Evolutionary conservation across 2,113 vertebrate species (phyloP).

Genomic region (Carollia perspicillata): DNA sequence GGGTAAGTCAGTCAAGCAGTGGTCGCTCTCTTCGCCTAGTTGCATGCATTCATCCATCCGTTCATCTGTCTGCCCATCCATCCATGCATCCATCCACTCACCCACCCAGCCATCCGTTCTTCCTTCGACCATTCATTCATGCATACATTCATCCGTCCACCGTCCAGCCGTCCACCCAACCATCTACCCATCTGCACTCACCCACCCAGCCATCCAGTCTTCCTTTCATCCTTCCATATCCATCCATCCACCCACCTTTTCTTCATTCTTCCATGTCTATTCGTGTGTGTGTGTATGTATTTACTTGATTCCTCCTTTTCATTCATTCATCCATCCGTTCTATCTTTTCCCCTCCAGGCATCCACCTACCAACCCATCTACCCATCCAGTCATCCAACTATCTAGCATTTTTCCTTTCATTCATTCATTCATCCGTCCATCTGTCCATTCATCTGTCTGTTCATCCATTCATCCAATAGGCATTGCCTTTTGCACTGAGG

Average conservation of each 20-base stretch:
- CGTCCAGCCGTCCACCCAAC: not conserved
- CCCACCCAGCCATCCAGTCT: not conserved
- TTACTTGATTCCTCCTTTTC: not conserved
- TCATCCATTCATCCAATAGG: not conserved
- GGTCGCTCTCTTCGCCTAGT: not conserved
- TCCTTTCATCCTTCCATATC: not conserved
- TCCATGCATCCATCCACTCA: not conserved
- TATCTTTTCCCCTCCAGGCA: not conserved
- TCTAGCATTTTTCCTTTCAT: not conserved
- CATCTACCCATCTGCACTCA: not conserved
- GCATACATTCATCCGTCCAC: not conserved
- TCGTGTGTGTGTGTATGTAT: not conserved
- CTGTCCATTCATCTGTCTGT: not conserved
- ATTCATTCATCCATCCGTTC: fast-evolving
- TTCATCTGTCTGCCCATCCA: not conserved
- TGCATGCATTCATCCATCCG: not conserved
- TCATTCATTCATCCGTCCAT: not conserved
- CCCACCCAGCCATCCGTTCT: not conserved
- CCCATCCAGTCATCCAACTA: no score
- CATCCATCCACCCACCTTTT: no score
- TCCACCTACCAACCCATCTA: not conserved
- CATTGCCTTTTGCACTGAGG: not conserved
- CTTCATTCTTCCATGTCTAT: not conserved
- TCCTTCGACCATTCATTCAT: not conserved
- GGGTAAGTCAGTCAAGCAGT: not conserved